These are phyloP conservation scores for Camelus bactrianus DNA, from an alignment of 2,113 vertebrate genomes.

Conservation along the genomic window DNA sequence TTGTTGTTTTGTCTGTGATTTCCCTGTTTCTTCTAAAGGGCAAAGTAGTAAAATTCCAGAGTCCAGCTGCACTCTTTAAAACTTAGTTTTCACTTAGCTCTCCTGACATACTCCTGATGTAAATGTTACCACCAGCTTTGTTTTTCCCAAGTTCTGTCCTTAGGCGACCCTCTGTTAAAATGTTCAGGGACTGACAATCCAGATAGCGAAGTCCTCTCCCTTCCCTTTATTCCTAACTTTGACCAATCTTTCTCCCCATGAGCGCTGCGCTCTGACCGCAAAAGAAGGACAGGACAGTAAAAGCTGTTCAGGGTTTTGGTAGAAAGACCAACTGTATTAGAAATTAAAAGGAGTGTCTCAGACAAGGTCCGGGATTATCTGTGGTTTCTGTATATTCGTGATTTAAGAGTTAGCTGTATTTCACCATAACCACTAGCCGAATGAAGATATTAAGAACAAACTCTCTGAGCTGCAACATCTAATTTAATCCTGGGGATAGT, in stretches of 20 bases:
- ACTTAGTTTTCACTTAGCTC: background rate
- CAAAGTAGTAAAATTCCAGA: background rate
- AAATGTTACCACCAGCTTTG: background rate
- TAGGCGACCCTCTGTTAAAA: background rate
- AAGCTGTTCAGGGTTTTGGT: background rate
- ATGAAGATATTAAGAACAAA: background rate
- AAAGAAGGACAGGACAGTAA: background rate
- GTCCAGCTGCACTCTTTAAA: background rate
- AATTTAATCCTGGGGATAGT: conserved; percentile 12
- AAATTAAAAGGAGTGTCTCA: background rate
- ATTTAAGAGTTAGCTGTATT: background rate
- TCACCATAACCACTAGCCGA: background rate
- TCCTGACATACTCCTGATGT: background rate
- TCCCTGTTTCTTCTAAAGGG: background rate
- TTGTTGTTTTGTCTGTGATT: background rate
- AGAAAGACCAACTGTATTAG: background rate
- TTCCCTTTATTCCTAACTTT: background rate
- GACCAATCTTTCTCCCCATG: background rate
- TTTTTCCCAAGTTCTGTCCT: background rate
- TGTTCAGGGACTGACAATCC: background rate
- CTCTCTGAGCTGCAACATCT: background rate
- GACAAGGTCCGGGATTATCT: background rate
- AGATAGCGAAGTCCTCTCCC: background rate
- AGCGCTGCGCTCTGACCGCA: background rate
- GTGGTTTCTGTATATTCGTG: background rate